Evolutionary conservation across 2,888 invertebrate genomes (phyloP).

Genomic region (Blastobasis adustella): DNA sequence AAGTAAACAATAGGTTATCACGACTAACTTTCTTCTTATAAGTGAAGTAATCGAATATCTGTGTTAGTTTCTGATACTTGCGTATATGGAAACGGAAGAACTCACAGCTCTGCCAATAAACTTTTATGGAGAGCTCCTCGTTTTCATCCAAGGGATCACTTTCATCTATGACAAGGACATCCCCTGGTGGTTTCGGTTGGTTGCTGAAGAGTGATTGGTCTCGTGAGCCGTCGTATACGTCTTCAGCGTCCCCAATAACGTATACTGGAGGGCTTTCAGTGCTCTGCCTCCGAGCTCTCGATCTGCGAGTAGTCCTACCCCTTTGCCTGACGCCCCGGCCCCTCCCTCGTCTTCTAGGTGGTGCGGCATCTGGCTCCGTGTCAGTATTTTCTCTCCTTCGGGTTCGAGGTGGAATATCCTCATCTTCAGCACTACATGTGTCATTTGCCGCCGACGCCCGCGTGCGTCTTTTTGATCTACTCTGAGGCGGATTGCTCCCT

Average conservation of each 20-base stretch:
- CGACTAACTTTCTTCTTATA: slow-evolving; percentile 38
- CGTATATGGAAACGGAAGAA: slow-evolving; percentile 51
- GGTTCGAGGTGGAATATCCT: neutral
- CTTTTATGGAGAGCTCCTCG: slow-evolving; percentile 61
- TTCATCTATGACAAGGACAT: slow-evolving; percentile 20
- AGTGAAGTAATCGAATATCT: slow-evolving; percentile 53
- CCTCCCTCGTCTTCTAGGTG: slow-evolving; percentile 12
- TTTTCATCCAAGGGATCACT: slow-evolving; percentile 41
- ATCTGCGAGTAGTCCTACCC: slow-evolving; percentile 1
- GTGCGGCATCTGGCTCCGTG: neutral
- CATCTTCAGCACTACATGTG: slow-evolving; percentile 7
- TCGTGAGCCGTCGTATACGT: slow-evolving; percentile 45
- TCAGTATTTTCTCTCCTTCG: neutral
- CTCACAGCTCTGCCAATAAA: slow-evolving; percentile 59
- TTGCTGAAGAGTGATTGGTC: slow-evolving; percentile 36
- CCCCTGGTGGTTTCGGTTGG: slow-evolving; percentile 5
- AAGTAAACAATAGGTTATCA: slow-evolving; percentile 51
- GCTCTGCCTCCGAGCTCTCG: neutral
- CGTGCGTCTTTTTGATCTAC: neutral
- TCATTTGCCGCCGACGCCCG: neutral
- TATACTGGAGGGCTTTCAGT: slow-evolving; percentile 11
- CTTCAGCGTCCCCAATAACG: slow-evolving; percentile 50
- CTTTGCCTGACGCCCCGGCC: slow-evolving; percentile 8
- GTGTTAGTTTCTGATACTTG: slow-evolving; percentile 48
- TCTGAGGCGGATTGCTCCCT: neutral